Evolutionary conservation across 2,888 invertebrate genomes (phyloP), one percentile per base, ranked within the genome.

Genomic region (Emesis castigata): DNA sequence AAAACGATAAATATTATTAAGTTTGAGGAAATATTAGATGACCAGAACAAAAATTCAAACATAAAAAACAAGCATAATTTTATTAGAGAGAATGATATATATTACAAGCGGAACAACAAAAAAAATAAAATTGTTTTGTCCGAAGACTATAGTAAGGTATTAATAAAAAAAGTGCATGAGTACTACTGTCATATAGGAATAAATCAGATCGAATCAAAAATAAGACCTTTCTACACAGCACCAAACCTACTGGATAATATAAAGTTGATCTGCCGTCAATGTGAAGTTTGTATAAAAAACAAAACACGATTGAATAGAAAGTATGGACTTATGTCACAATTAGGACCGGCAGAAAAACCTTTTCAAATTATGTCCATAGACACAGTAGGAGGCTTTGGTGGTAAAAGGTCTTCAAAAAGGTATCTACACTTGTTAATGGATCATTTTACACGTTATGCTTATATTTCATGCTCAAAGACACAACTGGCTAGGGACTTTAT

Each of bases 221-320:
- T 76, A 70, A 71, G 68, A 66, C 65, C 75, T 53, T 75, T 75
- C 39, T 75, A 75, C 65, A 75, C 75, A 65, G 70, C 75, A 70
- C 53, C 69, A 61, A 75, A 70, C 34, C 65, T 75, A 70, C 64
- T 65, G 29, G 18, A 70, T 26, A 70, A 76, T 65, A 76, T 76
- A 69, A 79, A 70, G 22, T 61, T 22, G 31, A 78, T 69, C 26
- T 71, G 71, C 58, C 34, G 48, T 20, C 34, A 71, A 39, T 71
- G 75, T 39, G 70, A 75, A 71, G 48, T 72, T 68, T 72, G 71
- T 72, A 69, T 74, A 18, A 69, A 74, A 69, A 75, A 75, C 11
- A 75, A 75, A 75, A 22, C 69, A 68, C 56, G 73, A 22, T 68
- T 66, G 26, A 68, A 58, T 68, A 73, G 68, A 58, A 66, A 68